Evolutionary conservation across 2,113 vertebrate genomes (phyloP).

Genomic region (Burhinus bistriatus): DNA sequence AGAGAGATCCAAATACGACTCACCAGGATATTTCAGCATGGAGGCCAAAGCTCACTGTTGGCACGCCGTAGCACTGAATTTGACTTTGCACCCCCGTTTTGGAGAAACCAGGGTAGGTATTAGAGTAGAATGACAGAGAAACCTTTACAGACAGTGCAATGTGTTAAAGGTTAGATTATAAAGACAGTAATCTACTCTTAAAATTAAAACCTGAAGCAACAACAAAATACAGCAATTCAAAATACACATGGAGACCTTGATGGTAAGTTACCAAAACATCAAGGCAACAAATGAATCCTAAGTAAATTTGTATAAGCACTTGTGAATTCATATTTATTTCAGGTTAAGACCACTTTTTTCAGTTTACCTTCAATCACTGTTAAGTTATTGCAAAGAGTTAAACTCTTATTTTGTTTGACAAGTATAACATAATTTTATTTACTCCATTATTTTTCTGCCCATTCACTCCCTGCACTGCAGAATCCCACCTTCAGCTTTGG

Average conservation of each 20-base stretch:
- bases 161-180: neutral
- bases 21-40: neutral
- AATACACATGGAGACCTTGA: neutral
- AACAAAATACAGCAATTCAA: neutral
- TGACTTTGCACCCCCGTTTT: neutral
- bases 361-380: neutral
- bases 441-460: neutral
- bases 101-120: neutral
- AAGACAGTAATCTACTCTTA: neutral
- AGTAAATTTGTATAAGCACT: neutral
- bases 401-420: neutral
- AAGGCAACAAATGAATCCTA: neutral
- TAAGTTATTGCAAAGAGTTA: neutral
- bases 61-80: rapidly evolving
- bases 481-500: neutral
- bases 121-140: neutral
- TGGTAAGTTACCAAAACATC: neutral
- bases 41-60: neutral
- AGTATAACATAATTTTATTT: neutral
- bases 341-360: neutral
- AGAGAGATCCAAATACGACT: neutral
- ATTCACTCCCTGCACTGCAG: neutral
- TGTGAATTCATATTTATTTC: neutral
- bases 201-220: neutral
- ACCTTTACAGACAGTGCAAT: neutral